Evolutionary conservation across 2,888 invertebrate genomes (phyloP).

Genomic region (Himalopsyche anomala): DNA sequence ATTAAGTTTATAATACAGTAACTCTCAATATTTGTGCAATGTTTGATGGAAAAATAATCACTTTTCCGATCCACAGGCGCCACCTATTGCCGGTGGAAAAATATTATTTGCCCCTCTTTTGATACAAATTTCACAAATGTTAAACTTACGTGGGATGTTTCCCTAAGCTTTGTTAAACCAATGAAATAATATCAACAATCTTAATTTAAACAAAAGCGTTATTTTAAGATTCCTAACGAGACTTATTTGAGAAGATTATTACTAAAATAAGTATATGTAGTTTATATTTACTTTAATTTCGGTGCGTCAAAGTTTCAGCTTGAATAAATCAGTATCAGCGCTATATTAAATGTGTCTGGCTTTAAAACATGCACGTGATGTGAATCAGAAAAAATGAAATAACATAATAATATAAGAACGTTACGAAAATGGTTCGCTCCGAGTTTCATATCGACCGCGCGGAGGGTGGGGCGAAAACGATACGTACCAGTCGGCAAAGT

Average conservation of each 20-base stretch:
- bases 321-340: no score
- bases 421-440: conserved; percentile 5
- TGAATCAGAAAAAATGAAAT: conserved; percentile 43
- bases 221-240: not conserved
- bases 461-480: conserved; percentile 56
- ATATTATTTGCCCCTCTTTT: not conserved
- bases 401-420: conserved; percentile 4
- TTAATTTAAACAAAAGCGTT: not conserved
- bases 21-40: not conserved
- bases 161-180: not conserved
- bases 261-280: no score
- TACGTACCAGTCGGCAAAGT: conserved; percentile 54
- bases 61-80: not conserved
- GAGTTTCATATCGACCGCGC: conserved; percentile 63
- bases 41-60: not conserved
- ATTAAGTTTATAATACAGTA: no score
- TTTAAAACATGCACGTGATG: not conserved
- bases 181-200: not conserved
- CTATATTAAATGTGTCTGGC: no score
- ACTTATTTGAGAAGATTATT: no score
- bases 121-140: not conserved
- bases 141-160: not conserved
- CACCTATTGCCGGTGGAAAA: not conserved
- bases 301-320: no score
- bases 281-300: no score